Evolutionary conservation across 1,140 invertebrate species (phyloP), one percentile per base, ranked within the genome.

Genomic region (Eulimnadia texana): DNA sequence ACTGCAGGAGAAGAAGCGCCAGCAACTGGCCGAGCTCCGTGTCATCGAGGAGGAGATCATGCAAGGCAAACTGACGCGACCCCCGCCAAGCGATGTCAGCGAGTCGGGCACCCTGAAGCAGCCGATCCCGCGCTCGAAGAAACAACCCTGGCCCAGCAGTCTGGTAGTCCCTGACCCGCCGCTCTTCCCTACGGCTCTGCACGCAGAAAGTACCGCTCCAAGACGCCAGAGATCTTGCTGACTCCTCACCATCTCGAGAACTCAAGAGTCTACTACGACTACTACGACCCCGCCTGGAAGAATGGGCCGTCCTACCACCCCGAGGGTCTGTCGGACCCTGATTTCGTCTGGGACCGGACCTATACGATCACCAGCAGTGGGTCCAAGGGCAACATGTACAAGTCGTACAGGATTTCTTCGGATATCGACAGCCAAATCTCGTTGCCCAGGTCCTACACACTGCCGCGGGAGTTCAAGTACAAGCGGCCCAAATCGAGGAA

Each of bases 1-100:
- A 69, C 71, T 92, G 1, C 83, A 88, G 68, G 87, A 90, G 69
- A 92, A 92, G 70, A 90, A 90, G 64, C 85, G 88, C 67, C 88
- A 91, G 65, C 88, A 92, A 66, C 72, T 92, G 2, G 84, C 87
- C 0, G 88, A 92, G 70, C 69, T 92, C 11, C 77, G 84, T 60
- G 77, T 80, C 53, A 84, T 85, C 6, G 88, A 90, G 65, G 86
- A 89, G 67, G 72, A 74, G 65, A 90, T 91, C 29, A 88, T 87
- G 68, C 85, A 88, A 67, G 86, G 85, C 0, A 88, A 88, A 69
- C 68, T 88, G 3, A 81, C 78, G 19, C 74, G 79, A 20, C 79
- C 78, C 2, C 74, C 72, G 52, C 67, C 71, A 9, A 69, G 69
- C 54, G 72, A 74, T 28, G 72, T 72, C 11, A 68, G 66, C 20